These are phyloP conservation scores for Temnothorax nylanderi DNA, from an alignment of 1,140 invertebrate genomes.

Conservation along the genomic window DNA sequence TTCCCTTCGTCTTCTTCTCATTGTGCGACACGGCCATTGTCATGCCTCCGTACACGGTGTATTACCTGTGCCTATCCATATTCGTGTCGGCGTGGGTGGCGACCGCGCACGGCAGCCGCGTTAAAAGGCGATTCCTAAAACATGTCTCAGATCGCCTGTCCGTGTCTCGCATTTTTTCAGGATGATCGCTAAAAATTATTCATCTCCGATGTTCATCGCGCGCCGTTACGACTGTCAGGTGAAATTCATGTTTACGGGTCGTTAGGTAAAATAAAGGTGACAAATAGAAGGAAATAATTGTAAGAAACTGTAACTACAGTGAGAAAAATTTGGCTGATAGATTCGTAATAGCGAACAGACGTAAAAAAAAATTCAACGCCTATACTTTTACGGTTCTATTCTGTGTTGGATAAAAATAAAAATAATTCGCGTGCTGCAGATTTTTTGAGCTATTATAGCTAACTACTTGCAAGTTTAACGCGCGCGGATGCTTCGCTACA, in stretches of 20 bases:
- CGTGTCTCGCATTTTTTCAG: conserved; percentile 18
- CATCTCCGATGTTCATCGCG: not conserved
- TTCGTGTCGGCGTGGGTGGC: conserved; percentile 71
- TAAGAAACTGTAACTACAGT: not conserved
- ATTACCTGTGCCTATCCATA: conserved; percentile 65
- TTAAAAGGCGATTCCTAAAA: conserved; percentile 29
- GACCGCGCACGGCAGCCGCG: conserved; percentile 38
- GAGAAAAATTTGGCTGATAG: not conserved
- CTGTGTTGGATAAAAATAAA: not conserved
- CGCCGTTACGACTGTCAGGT: conserved; percentile 4
- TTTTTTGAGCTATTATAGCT: not conserved
- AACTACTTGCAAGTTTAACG: not conserved
- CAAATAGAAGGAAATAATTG: not conserved
- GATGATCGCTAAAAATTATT: conserved; percentile 50
- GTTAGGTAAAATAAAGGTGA: conserved; percentile 1
- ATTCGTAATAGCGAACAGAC: not conserved
- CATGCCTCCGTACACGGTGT: conserved; percentile 64
- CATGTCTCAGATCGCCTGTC: conserved; percentile 37
- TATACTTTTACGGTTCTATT: not conserved
- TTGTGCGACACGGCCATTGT: conserved; percentile 71
- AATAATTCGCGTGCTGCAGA: not conserved
- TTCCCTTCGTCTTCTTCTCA: conserved; percentile 68
- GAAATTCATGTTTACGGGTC: conserved; percentile 43
- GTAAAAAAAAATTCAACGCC: not conserved
- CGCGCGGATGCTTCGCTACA: not conserved